Evolutionary conservation across 2,888 invertebrate species (phyloP), one percentile per base, ranked within the genome.

Genomic region (Drosophila heteroneura): DNA sequence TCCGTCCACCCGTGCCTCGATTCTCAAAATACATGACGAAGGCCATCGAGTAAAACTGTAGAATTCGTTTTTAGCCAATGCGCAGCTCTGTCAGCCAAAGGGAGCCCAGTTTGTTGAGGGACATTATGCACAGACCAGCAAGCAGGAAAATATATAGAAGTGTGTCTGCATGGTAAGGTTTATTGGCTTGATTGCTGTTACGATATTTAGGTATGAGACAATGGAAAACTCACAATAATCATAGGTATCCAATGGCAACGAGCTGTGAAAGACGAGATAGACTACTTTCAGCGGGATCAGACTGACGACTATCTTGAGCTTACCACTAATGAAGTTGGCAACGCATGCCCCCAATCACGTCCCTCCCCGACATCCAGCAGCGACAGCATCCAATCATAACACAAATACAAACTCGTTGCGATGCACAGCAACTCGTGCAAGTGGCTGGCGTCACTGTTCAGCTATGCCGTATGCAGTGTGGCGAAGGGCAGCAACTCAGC

Each of bases 291-390:
- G n/a, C 9, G 77, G 52, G 4, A 80, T 30, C 35, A 76, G 22
- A n/a, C 76, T 71, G 16, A 49, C 10, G 4, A 63, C 0, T 6
- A 71, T 12, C 61, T 71, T 54, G 4, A 54, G 6, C 10, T 68
- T n/a, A 6, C 61, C 47, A 33, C 71, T 76, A 5, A 75, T 26
- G 9, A 81, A 78, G 26, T 71, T 64, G 41, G 63, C 76, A 9
- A 62, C 57, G 66, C 78, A 80, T 76, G 14, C 81, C 81, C 1
- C 54, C 63, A 22, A 80, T 62, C 44, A 10, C 44, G 66, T 1
- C 56, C 49, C 41, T 70, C 28, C 0, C 71, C 71, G 22, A 59
- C 54, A 3, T 59, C 67, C 2, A 78, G 28, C 22, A 78, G 7
- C 5, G 78, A 57, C 32, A 76, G 7, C 14, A 71, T 22, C 78